These are phyloP conservation scores for Agrochola litura DNA, from an alignment of 2,888 invertebrate species.

Conservation along the genomic window DNA sequence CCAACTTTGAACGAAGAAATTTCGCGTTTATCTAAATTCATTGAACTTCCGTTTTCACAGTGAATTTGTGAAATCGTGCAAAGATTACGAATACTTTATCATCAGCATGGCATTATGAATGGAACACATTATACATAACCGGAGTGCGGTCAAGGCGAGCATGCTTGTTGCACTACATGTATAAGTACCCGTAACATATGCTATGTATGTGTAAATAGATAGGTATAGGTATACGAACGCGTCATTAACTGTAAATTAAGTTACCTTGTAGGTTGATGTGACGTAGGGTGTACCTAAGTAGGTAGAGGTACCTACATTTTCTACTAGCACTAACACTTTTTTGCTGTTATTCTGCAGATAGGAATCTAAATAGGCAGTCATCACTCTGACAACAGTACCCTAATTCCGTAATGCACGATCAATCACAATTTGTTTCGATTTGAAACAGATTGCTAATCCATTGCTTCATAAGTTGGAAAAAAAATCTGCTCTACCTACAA, in stretches of 20 bases:
- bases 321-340: neutral
- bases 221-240: conserved; percentile 36
- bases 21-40: conserved; percentile 11
- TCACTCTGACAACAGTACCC: neutral
- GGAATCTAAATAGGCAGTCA: neutral
- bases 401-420: no score
- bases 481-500: no score
- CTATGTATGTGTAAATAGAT: conserved; percentile 57
- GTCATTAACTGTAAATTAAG: conserved; percentile 49
- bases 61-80: conserved; percentile 54
- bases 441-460: no score
- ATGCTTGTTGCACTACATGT: conserved; percentile 76
- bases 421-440: no score
- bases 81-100: conserved; percentile 68
- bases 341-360: neutral
- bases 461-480: no score
- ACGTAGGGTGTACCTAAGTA: conserved; percentile 8
- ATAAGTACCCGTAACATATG: conserved; percentile 52
- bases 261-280: conserved; percentile 10
- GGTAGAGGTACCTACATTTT: neutral
- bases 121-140: conserved; percentile 77
- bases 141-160: conserved; percentile 86
- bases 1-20: conserved; percentile 23
- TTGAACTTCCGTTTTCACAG: conserved; percentile 59
- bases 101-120: conserved; percentile 78